Percentiles rank a stretch among this genome's conserved stretches.
These are phyloP conservation scores for Lates calcarifer DNA, from an alignment of 2,113 vertebrate genomes.

Conservation along the genomic window DNA sequence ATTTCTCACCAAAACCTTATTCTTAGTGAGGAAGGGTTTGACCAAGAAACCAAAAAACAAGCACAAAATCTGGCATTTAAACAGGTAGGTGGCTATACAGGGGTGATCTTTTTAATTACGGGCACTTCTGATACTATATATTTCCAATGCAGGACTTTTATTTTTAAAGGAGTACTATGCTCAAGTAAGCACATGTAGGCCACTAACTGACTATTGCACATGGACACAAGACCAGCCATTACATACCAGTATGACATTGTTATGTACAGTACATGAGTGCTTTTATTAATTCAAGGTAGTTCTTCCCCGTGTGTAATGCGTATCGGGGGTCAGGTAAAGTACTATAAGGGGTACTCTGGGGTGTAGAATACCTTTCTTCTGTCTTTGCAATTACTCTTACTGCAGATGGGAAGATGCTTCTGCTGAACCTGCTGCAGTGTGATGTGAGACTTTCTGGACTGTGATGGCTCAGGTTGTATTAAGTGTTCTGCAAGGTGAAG, in stretches of 20 bases:
- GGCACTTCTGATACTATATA: background rate
- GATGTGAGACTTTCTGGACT: conserved; percentile 2
- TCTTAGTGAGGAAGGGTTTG: background rate
- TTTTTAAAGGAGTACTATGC: background rate
- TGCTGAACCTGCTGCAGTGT: background rate
- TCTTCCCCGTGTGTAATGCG: background rate
- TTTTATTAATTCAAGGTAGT: background rate
- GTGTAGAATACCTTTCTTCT: background rate
- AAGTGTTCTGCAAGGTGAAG: background rate
- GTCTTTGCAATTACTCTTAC: conserved; percentile 1
- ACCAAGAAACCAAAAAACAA: too few species aligned
- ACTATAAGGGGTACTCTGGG: background rate
- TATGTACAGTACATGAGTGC: background rate
- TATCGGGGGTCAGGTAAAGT: background rate
- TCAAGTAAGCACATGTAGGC: background rate
- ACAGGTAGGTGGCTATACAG: background rate
- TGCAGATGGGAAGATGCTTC: background rate
- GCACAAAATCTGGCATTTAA: background rate
- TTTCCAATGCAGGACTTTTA: background rate
- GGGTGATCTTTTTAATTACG: background rate
- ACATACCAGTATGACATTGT: background rate
- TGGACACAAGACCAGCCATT: background rate
- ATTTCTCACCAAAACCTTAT: background rate
- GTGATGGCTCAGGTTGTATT: conserved; percentile 1
- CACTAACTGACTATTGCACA: too few species aligned